Evolutionary conservation across 2,113 vertebrate species (phyloP), one percentile per base, ranked within the genome.

Genomic region (Labeo rohita): DNA sequence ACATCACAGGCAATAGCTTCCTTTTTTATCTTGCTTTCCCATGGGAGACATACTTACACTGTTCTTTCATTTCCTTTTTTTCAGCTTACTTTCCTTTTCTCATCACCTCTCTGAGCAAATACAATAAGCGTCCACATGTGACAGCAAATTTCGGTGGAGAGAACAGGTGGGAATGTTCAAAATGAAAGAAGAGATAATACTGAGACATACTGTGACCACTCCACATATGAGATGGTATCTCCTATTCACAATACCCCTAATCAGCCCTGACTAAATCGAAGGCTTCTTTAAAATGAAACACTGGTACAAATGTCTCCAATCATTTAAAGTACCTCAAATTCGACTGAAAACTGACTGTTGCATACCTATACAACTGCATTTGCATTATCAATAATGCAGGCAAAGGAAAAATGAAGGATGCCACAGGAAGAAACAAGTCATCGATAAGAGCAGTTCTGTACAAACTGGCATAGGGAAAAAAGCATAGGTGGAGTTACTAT

Each of bases 1-100:
- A 85, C 70, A 90, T 88, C 56, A 56, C 76, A 85, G 45, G 47
- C 61, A 36, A 52, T 73, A 28, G 56, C 45, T 80, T 83, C 21
- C 65, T 76, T 61, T 43, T 84, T 61, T 84, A 84, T 84, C 66
- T 84, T 18, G 12, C 61, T 72, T 74, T 85, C 61, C 72, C 54
- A 45, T 72, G 68, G 34, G 82, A 84, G 34, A 84, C 82, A 59
- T 68, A 56, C 39, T 75, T 45, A 45, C n/a, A 13, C 45, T 43
- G 36, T 72, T 52, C 50, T 73, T 73, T 75, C 36, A 74, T 43
- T 43, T 74, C 52, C 23, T 61, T 72, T 34, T 63, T 34, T 84
- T 80, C 77, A 43, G 36, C 34, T 73, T 43, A 70, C 66, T 45
- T 77, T 16, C 86, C 28, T 84, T 80, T 63, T 63, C 52, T 87